Evolutionary conservation across 2,797 vertebrate genomes (phyloP).

Genomic region (Siniperca scherzeri): DNA sequence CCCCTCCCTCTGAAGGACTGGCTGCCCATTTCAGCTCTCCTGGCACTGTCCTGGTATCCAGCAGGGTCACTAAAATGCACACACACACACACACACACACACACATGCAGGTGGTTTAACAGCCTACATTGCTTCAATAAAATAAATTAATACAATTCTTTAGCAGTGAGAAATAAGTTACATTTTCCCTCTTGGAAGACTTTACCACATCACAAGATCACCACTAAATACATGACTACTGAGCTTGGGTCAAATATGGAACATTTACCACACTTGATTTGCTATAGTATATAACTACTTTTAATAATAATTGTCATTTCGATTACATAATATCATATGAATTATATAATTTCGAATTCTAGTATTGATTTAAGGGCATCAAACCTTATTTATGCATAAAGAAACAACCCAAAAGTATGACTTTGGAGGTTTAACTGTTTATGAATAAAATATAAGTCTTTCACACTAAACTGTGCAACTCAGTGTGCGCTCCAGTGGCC

Average conservation of each 20-base stretch:
- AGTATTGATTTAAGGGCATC: fast-evolving
- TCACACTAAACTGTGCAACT: not conserved
- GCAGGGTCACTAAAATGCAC: slow-evolving; percentile 91
- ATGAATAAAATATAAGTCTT: not conserved
- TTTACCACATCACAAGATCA: not conserved
- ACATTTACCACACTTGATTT: not conserved
- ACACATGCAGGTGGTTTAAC: slow-evolving; percentile 63
- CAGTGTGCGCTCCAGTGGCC: not conserved
- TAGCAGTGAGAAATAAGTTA: slow-evolving; percentile 1
- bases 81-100: slow-evolving; percentile 63
- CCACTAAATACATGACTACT: not conserved
- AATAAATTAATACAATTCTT: not conserved
- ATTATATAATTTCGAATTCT: not conserved
- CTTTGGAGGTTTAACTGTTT: not conserved
- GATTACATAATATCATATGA: not conserved
- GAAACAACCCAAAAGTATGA: not conserved
- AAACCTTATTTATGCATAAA: not conserved
- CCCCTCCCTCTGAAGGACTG: slow-evolving; percentile 98
- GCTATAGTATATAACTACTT: not conserved
- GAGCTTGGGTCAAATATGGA: not conserved
- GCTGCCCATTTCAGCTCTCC: slow-evolving; percentile 99
- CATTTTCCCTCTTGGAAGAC: slow-evolving; percentile 8
- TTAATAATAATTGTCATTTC: not conserved
- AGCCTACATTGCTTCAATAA: slow-evolving; percentile 11
- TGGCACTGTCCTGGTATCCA: slow-evolving; percentile 98